Conservation (phyloP, 2,113 vertebrate genomes). For the Condylura cristata region DNA sequence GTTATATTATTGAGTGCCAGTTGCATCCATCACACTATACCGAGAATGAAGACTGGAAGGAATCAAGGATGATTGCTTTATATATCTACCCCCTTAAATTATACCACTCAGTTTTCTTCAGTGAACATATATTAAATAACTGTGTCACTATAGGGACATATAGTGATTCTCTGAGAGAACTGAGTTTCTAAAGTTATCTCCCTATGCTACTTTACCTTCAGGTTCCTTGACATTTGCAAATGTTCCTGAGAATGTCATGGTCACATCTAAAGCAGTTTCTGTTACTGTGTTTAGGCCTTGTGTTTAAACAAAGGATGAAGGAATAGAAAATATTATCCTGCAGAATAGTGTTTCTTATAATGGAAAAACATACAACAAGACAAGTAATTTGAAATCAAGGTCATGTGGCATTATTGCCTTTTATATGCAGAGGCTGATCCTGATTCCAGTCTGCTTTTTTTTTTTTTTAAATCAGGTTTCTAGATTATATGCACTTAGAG, state of each 20-base stretch:
- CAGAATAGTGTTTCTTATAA: conserved; percentile 5
- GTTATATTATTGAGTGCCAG: not conserved
- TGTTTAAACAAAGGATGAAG: not conserved
- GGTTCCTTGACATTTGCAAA: conserved; percentile 31
- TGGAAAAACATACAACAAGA: conserved; percentile 9
- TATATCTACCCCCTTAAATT: not conserved
- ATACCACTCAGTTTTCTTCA: conserved; percentile 11
- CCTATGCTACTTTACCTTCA: not conserved
- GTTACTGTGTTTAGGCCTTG: not conserved
- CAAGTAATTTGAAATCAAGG: conserved; percentile 28
- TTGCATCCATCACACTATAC: not conserved
- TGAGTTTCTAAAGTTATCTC: not conserved
- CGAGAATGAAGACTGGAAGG: not conserved
- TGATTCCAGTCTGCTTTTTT: not conserved
- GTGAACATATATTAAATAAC: not conserved
- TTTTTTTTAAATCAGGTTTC: not conserved
- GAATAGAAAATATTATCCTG: conserved; percentile 1
- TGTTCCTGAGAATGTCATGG: not conserved
- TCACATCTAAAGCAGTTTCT: not conserved
- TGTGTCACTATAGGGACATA: not conserved
- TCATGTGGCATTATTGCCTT: not conserved
- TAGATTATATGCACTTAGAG: not conserved
- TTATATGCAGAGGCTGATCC: not conserved
- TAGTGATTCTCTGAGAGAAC: not conserved
- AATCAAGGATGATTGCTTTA: conserved; percentile 3